phyloP scores from a whole-genome alignment of 2,888 invertebrate species.

The Lysandra coridon region DNA sequence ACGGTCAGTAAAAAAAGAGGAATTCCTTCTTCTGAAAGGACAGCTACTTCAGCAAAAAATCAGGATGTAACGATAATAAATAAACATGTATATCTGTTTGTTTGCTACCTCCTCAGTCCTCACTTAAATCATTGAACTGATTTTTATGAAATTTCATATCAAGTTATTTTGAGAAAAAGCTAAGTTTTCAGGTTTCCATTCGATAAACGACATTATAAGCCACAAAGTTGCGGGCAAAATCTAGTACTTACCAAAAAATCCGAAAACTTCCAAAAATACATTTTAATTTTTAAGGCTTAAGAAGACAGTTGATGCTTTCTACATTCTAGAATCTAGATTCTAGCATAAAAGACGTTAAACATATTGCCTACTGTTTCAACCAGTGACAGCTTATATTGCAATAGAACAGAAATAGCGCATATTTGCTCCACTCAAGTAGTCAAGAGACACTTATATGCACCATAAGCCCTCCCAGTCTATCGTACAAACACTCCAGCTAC shows the following conservation, averaged over 20 bases:
- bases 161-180: no score
- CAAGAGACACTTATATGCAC: neutral
- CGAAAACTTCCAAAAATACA: no score
- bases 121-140: neutral
- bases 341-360: no score
- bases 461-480: neutral
- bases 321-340: no score
- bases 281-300: no score
- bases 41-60: neutral
- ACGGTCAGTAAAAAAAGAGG: neutral
- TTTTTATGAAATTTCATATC: no score
- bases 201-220: no score
- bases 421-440: neutral
- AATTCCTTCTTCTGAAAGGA: no score
- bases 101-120: neutral
- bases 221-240: no score
- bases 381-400: neutral
- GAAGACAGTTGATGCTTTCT: neutral
- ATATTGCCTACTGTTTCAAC: neutral
- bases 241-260: no score
- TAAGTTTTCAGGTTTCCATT: no score
- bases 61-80: neutral
- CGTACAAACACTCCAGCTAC: slow-evolving; percentile 3
- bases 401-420: neutral
- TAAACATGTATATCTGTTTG: neutral